phyloP scores from a whole-genome alignment of 1,140 invertebrate genomes.

The Procambarus clarkii region DNA sequence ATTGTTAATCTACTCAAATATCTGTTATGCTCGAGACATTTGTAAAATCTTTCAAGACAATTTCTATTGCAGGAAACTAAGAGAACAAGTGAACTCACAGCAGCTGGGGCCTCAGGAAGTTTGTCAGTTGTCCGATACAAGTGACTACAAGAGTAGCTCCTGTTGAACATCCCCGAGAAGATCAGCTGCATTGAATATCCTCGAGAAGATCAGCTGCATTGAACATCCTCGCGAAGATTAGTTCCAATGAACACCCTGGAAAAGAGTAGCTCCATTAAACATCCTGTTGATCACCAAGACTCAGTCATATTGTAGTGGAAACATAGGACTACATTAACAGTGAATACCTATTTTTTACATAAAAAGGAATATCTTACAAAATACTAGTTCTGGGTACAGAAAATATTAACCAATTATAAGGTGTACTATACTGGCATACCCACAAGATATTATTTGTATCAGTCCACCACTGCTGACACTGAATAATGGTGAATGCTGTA shows the following conservation, averaged over 20 bases:
- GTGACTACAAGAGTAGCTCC: slow-evolving; percentile 73
- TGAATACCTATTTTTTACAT: slow-evolving; percentile 59
- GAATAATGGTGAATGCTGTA: slow-evolving; percentile 48
- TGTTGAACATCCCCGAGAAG: slow-evolving; percentile 64
- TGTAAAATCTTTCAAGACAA: too few relatives aligned
- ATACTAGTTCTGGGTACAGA: slow-evolving; percentile 33
- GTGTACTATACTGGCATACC: slow-evolving; percentile 50
- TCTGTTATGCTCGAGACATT: too few relatives aligned
- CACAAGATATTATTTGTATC: slow-evolving; percentile 44
- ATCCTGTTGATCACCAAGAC: not conserved
- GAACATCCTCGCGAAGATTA: too few relatives aligned
- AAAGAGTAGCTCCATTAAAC: too few relatives aligned
- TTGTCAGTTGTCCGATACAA: slow-evolving; percentile 68
- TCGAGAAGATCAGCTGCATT: too few relatives aligned
- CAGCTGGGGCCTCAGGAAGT: slow-evolving; percentile 37
- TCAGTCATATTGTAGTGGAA: slow-evolving; percentile 37
- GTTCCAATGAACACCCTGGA: too few relatives aligned
- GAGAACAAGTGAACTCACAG: slow-evolving; percentile 18
- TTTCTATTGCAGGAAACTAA: slow-evolving; percentile 56
- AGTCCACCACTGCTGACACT: slow-evolving; percentile 46
- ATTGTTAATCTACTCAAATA: too few relatives aligned
- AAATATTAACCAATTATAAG: slow-evolving; percentile 28
- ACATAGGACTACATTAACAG: slow-evolving; percentile 33
- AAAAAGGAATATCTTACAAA: slow-evolving; percentile 42
- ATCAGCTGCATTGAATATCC: too few relatives aligned